A percentile compares a stretch with the other conserved stretches of the same genome.
phyloP scores from a whole-genome alignment of 2,888 invertebrate genomes.

The Apotomis capreana region DNA sequence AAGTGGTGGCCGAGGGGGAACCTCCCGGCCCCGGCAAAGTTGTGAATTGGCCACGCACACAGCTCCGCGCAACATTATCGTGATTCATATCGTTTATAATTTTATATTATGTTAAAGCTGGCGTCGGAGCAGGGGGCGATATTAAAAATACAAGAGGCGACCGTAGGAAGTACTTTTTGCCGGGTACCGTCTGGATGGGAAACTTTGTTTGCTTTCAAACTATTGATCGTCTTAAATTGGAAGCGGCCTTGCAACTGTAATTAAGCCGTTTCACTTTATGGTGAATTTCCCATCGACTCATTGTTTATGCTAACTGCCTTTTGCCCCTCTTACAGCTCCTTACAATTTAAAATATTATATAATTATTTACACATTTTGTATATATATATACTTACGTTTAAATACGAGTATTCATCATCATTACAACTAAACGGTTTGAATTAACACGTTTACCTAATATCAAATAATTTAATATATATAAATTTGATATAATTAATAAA shows the following conservation, averaged over 20 bases:
- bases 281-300: neutral
- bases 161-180: slow-evolving; percentile 69
- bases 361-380: too few relatives aligned
- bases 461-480: too few relatives aligned
- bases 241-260: slow-evolving; percentile 33
- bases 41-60: slow-evolving; percentile 80
- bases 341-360: neutral
- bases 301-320: neutral
- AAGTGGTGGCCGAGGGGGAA: slow-evolving; percentile 53
- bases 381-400: too few relatives aligned
- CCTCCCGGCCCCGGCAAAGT: slow-evolving; percentile 68
- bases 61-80: slow-evolving; percentile 77
- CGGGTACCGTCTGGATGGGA: slow-evolving; percentile 71
- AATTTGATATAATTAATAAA: too few relatives aligned
- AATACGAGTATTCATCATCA: too few relatives aligned
- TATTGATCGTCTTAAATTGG: slow-evolving; percentile 67
- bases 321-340: neutral
- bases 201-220: slow-evolving; percentile 75
- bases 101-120: slow-evolving; percentile 83
- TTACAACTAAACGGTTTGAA: too few relatives aligned
- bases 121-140: slow-evolving; percentile 64
- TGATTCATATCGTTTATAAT: slow-evolving; percentile 83
- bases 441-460: too few relatives aligned
- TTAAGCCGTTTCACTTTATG: slow-evolving; percentile 11
- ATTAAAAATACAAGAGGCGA: slow-evolving; percentile 79